phyloP scores from a whole-genome alignment of 2,113 vertebrate genomes.

The Passer montanus region DNA sequence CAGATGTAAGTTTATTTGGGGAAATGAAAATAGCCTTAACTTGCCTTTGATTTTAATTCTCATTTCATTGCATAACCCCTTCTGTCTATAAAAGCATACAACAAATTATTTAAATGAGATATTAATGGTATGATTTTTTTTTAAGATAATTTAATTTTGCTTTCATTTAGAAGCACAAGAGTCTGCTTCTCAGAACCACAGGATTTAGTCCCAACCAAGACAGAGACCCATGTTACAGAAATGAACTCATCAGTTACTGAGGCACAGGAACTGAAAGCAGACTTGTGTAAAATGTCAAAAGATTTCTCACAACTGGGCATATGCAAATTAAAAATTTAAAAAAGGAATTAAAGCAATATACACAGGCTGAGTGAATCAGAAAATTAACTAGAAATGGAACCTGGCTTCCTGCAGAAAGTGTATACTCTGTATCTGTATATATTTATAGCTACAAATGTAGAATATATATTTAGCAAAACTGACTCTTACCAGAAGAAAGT shows the following conservation, averaged over 20 bases:
- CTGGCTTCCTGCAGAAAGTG: not conserved
- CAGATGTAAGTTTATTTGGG: not conserved
- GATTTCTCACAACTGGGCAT: not conserved
- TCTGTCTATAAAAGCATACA: not conserved
- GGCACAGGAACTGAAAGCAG: not conserved
- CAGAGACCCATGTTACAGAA: not conserved
- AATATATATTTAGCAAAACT: conserved; percentile 39
- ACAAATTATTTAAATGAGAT: not conserved
- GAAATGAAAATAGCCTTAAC: not conserved
- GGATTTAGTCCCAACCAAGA: not conserved
- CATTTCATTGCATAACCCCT: not conserved
- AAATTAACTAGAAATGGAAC: not conserved
- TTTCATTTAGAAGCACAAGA: not conserved
- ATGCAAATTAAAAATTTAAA: not conserved
- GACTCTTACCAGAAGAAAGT: conserved; percentile 27
- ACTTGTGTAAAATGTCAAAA: not conserved
- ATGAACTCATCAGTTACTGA: not conserved
- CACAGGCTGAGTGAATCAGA: not conserved
- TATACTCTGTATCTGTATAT: not conserved
- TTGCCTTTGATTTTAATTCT: not conserved
- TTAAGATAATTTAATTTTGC: not conserved
- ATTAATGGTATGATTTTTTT: not conserved
- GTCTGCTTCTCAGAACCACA: not conserved
- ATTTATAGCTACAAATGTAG: not conserved
- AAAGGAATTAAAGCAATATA: not conserved